These are phyloP conservation scores for Cyprinodon diabolis DNA, from an alignment of 2,797 vertebrate genomes.

Conservation along the genomic window DNA sequence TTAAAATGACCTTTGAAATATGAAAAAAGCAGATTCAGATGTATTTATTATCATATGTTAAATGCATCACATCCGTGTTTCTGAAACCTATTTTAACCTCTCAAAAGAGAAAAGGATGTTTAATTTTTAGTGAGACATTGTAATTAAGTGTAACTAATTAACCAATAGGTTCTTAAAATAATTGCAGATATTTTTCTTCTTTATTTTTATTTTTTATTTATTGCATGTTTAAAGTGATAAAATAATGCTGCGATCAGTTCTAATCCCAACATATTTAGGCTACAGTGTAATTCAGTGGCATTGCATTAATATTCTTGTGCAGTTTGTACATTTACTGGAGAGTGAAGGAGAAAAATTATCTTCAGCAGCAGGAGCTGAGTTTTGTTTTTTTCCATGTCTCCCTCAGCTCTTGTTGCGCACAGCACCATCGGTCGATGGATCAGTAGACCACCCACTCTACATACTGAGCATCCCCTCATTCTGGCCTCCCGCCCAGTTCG, in stretches of 20 bases:
- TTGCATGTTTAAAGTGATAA: background rate
- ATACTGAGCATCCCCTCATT: slow-evolving; percentile 69
- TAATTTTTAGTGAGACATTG: background rate
- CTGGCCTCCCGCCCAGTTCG: slow-evolving; percentile 73
- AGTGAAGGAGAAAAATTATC: slow-evolving; percentile 25
- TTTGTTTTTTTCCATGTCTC: slow-evolving; percentile 24
- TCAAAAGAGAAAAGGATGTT: background rate
- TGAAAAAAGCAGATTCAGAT: background rate
- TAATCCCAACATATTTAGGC: background rate
- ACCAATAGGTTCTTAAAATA: background rate
- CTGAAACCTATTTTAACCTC: background rate
- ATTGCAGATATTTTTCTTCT: background rate
- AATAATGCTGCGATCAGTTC: background rate
- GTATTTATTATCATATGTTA: background rate
- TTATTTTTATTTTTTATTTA: background rate
- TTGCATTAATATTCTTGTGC: background rate
- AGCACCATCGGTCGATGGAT: slow-evolving; percentile 71
- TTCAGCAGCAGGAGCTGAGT: slow-evolving; percentile 20
- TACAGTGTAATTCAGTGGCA: background rate
- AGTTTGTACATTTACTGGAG: slow-evolving; percentile 8
- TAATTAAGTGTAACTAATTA: background rate
- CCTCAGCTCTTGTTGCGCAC: slow-evolving; percentile 63
- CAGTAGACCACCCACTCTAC: slow-evolving; percentile 68
- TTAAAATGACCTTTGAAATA: background rate
- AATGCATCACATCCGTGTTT: background rate